Conservation (phyloP, 2,797 vertebrate genomes). For the Parotocinclus haroldoi region DNA sequence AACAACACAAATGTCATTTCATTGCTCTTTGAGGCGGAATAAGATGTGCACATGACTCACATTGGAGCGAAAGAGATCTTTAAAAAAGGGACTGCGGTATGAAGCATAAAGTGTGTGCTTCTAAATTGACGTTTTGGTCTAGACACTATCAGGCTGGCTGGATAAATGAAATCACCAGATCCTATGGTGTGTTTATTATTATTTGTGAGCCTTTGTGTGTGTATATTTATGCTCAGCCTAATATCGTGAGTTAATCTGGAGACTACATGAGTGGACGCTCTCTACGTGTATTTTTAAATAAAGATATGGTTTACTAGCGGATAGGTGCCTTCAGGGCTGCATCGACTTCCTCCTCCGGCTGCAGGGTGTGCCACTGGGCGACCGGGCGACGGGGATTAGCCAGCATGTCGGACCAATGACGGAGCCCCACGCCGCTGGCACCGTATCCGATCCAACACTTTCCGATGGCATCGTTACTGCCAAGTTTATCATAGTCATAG, state of each 20-base stretch:
- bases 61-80: no score
- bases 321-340: constrained; percentile 74
- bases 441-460: constrained; percentile 84
- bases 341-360: constrained; percentile 78
- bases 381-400: constrained; percentile 86
- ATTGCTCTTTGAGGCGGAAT: no score
- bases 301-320: constrained; percentile 58
- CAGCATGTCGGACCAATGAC: constrained; percentile 91
- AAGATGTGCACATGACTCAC: no score
- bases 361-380: constrained; percentile 87
- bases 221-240: background rate
- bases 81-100: no score
- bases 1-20: no score
- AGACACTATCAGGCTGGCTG: background rate
- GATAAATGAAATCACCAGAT: background rate
- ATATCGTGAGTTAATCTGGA: background rate
- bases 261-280: background rate
- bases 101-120: background rate
- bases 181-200: background rate
- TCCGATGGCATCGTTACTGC: constrained; percentile 88
- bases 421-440: constrained; percentile 77
- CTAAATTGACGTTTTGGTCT: background rate
- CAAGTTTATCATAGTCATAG: constrained; percentile 89
- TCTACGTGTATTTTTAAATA: background rate
- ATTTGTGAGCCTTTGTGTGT: background rate